These are phyloP conservation scores for Falco berigora DNA, from an alignment of 2,797 vertebrate genomes.

Conservation along the genomic window DNA sequence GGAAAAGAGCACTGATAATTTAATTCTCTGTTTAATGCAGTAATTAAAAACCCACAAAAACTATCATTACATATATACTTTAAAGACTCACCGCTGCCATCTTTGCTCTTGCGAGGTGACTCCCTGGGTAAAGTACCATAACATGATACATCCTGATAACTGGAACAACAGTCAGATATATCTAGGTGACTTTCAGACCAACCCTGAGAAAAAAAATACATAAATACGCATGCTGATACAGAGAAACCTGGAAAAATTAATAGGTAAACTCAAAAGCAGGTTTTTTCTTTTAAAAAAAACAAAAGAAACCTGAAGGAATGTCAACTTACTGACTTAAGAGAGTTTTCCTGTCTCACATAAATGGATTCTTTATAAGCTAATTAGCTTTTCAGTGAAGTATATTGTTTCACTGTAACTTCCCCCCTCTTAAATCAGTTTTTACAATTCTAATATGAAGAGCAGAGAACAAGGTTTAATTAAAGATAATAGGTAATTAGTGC, in stretches of 20 bases:
- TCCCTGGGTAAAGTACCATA: conserved; percentile 79
- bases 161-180: conserved; percentile 75
- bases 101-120: conserved; percentile 85
- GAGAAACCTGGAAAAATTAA: background rate
- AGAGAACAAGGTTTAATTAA: background rate
- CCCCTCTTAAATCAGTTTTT: background rate
- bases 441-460: background rate
- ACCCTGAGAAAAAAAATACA: conserved; percentile 69
- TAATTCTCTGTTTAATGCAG: background rate
- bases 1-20: background rate
- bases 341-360: background rate
- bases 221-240: background rate
- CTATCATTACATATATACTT: background rate
- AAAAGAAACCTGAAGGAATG: background rate
- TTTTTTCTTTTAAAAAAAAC: background rate
- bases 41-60: background rate
- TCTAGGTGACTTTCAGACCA: conserved; percentile 83
- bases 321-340: background rate
- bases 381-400: background rate
- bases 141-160: conserved; percentile 80
- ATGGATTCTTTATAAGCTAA: background rate
- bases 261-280: background rate
- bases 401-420: background rate
- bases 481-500: background rate
- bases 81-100: conserved; percentile 71